Percentiles rank a stretch among this genome's conserved stretches.
Evolutionary conservation across 2,888 invertebrate species (phyloP).

Genomic region (Eledona agricola): DNA sequence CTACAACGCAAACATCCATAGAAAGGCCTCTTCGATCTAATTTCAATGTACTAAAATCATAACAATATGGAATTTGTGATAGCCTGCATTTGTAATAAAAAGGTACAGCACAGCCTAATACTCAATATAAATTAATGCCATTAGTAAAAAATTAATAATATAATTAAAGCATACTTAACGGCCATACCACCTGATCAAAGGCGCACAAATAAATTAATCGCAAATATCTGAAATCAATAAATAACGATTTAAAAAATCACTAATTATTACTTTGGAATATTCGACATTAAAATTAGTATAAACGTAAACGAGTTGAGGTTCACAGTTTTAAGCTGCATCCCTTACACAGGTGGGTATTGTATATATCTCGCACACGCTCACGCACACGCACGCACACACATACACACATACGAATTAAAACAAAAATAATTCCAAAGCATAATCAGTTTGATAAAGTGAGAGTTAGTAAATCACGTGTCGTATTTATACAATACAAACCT

Average conservation of each 20-base stretch:
- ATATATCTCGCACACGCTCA: too few relatives aligned
- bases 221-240: slow-evolving; percentile 46
- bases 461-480: too few relatives aligned
- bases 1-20: slow-evolving; percentile 31
- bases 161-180: slow-evolving; percentile 38
- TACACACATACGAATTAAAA: too few relatives aligned
- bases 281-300: too few relatives aligned
- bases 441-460: slow-evolving; percentile 9
- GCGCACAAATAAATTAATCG: slow-evolving; percentile 44
- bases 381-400: too few relatives aligned
- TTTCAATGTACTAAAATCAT: slow-evolving; percentile 23
- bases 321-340: too few relatives aligned
- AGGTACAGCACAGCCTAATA: slow-evolving; percentile 48
- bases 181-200: slow-evolving; percentile 37
- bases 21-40: slow-evolving; percentile 32
- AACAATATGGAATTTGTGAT: slow-evolving; percentile 13
- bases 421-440: slow-evolving; percentile 17
- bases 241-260: too few relatives aligned
- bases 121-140: slow-evolving; percentile 36
- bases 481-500: slow-evolving; percentile 10
- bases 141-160: slow-evolving; percentile 40
- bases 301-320: too few relatives aligned
- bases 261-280: too few relatives aligned
- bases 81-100: slow-evolving; percentile 46
- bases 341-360: too few relatives aligned